Conservation (phyloP, 2,113 vertebrate genomes). For the Clupea harengus region DNA sequence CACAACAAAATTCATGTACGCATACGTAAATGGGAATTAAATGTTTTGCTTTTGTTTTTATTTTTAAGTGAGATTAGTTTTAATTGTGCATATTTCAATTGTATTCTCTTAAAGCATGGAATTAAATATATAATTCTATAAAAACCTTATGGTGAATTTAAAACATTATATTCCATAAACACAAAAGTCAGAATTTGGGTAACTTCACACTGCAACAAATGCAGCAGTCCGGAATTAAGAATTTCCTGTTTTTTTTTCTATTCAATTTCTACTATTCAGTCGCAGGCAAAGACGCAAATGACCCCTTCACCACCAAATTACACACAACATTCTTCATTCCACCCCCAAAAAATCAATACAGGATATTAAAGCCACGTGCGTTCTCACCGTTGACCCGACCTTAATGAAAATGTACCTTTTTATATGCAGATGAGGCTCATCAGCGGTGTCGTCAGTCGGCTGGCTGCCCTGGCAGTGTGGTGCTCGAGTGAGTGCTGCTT, state of each 20-base stretch:
- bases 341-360: conserved; percentile 2
- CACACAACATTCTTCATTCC: neutral
- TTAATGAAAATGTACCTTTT: conserved; percentile 59
- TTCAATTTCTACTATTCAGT: neutral
- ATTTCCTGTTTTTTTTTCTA: neutral
- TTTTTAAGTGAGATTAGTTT: neutral
- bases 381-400: neutral
- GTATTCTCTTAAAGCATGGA: neutral
- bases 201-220: neutral
- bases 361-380: conserved; percentile 12
- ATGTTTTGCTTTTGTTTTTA: neutral
- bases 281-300: neutral
- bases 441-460: conserved; percentile 53
- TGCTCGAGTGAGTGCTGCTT: conserved; percentile 57
- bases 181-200: neutral
- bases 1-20: neutral
- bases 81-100: neutral
- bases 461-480: conserved; percentile 46
- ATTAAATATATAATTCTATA: neutral
- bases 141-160: neutral
- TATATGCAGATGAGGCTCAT: conserved; percentile 50
- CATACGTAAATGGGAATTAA: neutral
- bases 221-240: neutral
- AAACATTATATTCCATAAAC: neutral
- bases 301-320: neutral